These are phyloP conservation scores for Andrena trimmerana DNA, from an alignment of 2,888 invertebrate species.

Conservation along the genomic window DNA sequence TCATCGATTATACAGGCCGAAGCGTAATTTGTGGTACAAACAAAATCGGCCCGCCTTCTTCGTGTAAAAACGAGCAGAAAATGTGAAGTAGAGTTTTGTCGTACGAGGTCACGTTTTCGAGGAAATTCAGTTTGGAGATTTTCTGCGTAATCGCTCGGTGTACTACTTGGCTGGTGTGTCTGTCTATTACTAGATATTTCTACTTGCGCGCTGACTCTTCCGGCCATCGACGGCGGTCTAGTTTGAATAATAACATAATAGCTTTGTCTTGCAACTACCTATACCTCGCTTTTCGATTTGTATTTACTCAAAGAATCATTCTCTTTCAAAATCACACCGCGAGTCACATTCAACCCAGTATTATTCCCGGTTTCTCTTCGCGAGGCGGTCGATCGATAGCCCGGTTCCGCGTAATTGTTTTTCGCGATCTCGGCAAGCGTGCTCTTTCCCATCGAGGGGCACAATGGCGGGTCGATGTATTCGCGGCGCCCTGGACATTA, in stretches of 20 bases:
- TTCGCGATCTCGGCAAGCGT: slow-evolving; percentile 1
- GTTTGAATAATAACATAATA: neutral
- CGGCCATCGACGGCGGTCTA: no score
- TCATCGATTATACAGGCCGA: slow-evolving; percentile 78
- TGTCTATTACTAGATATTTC: no score
- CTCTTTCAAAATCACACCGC: no score
- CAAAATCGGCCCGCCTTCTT: neutral
- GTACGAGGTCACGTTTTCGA: neutral
- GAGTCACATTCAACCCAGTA: slow-evolving; percentile 77
- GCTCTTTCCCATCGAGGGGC: neutral
- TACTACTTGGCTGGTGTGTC: no score
- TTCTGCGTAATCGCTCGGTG: no score
- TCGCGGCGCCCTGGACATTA: slow-evolving; percentile 46
- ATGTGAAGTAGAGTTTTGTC: no score
- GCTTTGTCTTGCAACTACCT: neutral
- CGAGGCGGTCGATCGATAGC: slow-evolving; percentile 35
- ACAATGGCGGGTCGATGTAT: slow-evolving; percentile 25
- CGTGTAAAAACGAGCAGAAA: neutral
- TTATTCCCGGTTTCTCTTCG: slow-evolving; percentile 72
- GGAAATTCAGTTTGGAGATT: neutral
- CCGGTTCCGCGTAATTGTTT: slow-evolving; percentile 15
- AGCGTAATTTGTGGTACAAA: neutral
- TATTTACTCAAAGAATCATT: no score
- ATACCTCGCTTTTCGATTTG: neutral
- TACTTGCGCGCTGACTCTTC: no score